Base-by-base conservation (phyloP, 2,888 invertebrate genomes). In the Ochlodes sylvanus region DNA sequence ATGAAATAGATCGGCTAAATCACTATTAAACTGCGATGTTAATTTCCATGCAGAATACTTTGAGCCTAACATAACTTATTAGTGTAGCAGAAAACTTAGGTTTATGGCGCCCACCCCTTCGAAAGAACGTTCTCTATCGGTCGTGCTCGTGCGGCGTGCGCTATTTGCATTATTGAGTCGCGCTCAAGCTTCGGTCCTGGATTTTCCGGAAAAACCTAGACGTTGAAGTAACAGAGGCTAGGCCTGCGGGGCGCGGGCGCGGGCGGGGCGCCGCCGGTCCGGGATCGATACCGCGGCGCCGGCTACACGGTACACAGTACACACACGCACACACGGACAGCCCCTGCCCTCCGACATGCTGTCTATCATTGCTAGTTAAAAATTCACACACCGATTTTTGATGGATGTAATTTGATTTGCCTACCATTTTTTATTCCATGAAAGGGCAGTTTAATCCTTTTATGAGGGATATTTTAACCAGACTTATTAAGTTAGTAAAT, bases 121-220 rank as follows among this genome's bases (percentile, higher is more conserved):
- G 21, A n/a, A n/a, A n/a, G n/a, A 52, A 12, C 42, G n/a, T 27
- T 42, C 57, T 9, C 58, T 15, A 41, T 52, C 44, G 63, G 27
- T 5, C 27, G 27, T 5, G 27, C 27, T 5, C 27, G 27, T 5
- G 27, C 27, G 27, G 55, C 55, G 58, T 52, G 42, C 58, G 17
- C 58, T 55, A 50, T 41, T 10, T 71, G 63, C 70, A 70, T 71
- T 70, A 71, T 62, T 70, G 69, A 68, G 62, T 69, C 64, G 52
- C 19, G 68, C 63, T 42, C 38, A 10, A 12, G 38, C 38, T 38
- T 67, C 62, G 69, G 50, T 56, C 54, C 72, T 73, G 73, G 76
- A 73, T 77, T 78, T 76, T 77, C 74, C 75, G 80, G 79, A 79
- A 83, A 80, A 79, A 73, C 79, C 84, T 82, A 84, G 86, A 85